Percentiles rank a stretch among this genome's conserved stretches.
These are phyloP conservation scores for Okamejei kenojei DNA, from an alignment of 2,797 vertebrate species.

Conservation along the genomic window DNA sequence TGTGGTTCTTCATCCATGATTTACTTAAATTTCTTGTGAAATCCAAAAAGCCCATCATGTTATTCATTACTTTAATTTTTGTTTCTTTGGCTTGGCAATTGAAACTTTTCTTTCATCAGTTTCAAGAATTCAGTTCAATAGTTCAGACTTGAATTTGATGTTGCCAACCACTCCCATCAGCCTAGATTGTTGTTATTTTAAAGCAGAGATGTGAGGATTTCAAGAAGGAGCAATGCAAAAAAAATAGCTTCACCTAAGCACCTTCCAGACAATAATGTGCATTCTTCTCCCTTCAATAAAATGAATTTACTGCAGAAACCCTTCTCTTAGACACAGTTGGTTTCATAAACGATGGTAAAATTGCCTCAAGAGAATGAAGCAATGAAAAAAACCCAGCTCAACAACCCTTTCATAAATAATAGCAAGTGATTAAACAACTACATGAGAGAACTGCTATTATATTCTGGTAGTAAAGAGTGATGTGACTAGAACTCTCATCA, in stretches of 20 bases:
- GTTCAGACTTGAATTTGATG: background rate
- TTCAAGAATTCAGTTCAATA: background rate
- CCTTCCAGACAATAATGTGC: background rate
- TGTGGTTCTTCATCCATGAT: too few relatives aligned
- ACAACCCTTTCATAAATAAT: slow-evolving; percentile 59
- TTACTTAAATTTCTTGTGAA: too few relatives aligned
- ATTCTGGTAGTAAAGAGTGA: slow-evolving; percentile 47
- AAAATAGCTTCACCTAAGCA: background rate
- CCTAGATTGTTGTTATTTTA: background rate
- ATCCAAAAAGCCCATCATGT: too few relatives aligned
- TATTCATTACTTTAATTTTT: background rate
- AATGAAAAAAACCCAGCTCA: slow-evolving; percentile 55
- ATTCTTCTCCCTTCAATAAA: slow-evolving; percentile 52
- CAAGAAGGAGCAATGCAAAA: background rate
- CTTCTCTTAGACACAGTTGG: slow-evolving; percentile 61
- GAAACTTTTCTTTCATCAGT: background rate
- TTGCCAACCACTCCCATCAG: background rate
- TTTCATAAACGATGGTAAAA: slow-evolving; percentile 69
- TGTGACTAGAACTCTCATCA: slow-evolving; percentile 40
- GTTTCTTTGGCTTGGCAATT: background rate
- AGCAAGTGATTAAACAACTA: slow-evolving; percentile 59
- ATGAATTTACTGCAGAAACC: slow-evolving; percentile 59
- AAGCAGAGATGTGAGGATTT: background rate
- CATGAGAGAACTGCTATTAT: slow-evolving; percentile 50
- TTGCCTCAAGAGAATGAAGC: slow-evolving; percentile 49